Evolutionary conservation across 2,797 vertebrate species (phyloP).

Genomic region (Manis javanica): DNA sequence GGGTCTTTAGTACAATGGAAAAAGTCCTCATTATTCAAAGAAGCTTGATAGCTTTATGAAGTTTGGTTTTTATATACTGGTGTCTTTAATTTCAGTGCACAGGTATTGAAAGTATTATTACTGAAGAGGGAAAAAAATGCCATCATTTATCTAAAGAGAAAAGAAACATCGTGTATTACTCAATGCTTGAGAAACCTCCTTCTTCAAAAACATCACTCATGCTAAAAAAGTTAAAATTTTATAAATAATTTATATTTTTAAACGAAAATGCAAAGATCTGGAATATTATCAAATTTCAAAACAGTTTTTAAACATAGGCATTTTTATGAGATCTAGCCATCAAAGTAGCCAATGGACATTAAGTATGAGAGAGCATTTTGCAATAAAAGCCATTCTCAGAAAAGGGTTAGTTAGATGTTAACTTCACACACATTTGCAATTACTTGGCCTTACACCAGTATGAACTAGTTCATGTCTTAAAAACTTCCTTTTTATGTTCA

Average conservation of each 20-base stretch:
- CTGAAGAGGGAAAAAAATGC: not conserved
- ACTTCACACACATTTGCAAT: not conserved
- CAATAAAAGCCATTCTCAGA: not conserved
- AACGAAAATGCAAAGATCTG: not conserved
- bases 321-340: not conserved
- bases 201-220: not conserved
- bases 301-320: not conserved
- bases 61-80: not conserved
- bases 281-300: conserved; percentile 12
- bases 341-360: not conserved
- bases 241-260: conserved; percentile 27
- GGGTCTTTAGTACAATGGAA: not conserved
- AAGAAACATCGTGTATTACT: not conserved
- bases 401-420: not conserved
- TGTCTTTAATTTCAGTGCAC: not conserved
- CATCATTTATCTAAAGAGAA: conserved; percentile 3
- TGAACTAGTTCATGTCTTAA: not conserved
- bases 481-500: not conserved
- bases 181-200: not conserved
- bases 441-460: not conserved
- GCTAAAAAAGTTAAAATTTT: not conserved
- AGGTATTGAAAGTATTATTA: conserved; percentile 8
- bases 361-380: conserved; percentile 22
- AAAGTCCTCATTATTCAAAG: not conserved
- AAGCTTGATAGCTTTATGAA: not conserved